Conservation (phyloP, 1,140 invertebrate genomes). For the Pentalonia nigronervosa region DNA sequence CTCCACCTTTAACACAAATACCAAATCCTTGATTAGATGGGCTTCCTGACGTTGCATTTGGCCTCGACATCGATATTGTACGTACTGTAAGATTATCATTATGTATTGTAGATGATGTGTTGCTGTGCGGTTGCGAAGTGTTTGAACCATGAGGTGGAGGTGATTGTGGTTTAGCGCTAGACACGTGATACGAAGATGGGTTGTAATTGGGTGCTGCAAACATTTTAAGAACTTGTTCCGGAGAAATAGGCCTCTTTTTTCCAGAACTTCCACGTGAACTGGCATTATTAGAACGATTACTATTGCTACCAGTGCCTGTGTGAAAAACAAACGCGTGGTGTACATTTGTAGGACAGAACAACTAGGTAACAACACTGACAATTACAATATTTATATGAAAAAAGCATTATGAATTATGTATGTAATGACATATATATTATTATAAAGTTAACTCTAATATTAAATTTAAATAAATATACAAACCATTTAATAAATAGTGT, state of each 20-base stretch:
- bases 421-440: not conserved
- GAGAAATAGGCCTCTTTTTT: slow-evolving; percentile 63
- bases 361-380: not conserved
- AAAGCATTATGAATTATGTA: not conserved
- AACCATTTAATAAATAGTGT: not conserved
- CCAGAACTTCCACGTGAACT: slow-evolving; percentile 40
- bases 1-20: slow-evolving; percentile 85
- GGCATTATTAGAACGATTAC: slow-evolving; percentile 37
- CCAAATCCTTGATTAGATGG: slow-evolving; percentile 82
- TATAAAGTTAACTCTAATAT: not conserved
- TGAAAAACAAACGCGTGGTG: not conserved
- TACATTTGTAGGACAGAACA: not conserved
- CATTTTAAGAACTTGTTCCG: slow-evolving; percentile 63
- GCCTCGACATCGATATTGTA: slow-evolving; percentile 81
- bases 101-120: slow-evolving; percentile 71
- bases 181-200: slow-evolving; percentile 29
- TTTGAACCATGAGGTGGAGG: slow-evolving; percentile 63
- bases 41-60: slow-evolving; percentile 67
- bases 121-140: slow-evolving; percentile 63
- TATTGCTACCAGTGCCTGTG: slow-evolving; percentile 31
- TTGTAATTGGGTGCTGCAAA: slow-evolving; percentile 54
- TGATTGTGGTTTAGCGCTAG: slow-evolving; percentile 59
- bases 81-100: slow-evolving; percentile 79
- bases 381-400: not conserved
- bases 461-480: not conserved